Percentiles rank a stretch among this genome's conserved stretches.
Conservation (phyloP, 2,113 vertebrate species). For the Hylia prasina region DNA sequence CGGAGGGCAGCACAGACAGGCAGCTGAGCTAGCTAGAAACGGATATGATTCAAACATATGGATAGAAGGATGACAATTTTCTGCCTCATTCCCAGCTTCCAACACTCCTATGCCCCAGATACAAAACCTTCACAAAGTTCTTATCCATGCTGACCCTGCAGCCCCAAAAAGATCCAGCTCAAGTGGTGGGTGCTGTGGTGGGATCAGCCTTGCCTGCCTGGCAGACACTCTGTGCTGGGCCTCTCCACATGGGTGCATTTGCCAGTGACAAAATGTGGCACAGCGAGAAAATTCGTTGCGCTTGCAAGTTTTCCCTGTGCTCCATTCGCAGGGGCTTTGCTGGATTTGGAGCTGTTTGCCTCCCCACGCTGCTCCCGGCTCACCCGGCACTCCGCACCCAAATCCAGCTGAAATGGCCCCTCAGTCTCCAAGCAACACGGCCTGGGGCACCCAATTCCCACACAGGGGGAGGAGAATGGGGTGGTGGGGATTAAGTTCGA, state of each 20-base stretch:
- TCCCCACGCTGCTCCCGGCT: not conserved
- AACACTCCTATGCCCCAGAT: not conserved
- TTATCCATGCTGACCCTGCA: not conserved
- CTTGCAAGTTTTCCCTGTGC: not conserved
- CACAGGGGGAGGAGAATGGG: accelerated
- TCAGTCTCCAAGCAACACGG: not conserved
- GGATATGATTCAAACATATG: not conserved
- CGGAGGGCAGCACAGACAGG: not conserved
- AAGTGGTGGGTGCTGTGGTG: not conserved
- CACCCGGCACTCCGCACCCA: not conserved
- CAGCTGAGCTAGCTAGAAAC: not conserved
- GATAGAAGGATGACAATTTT: not conserved
- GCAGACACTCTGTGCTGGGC: not conserved
- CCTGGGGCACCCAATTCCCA: not conserved
- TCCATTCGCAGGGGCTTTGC: constrained; percentile 3
- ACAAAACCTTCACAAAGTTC: not conserved
- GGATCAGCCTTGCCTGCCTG: not conserved
- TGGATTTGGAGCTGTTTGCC: constrained; percentile 41
- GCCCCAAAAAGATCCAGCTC: accelerated
- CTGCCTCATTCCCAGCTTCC: not conserved
- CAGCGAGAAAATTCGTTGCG: not conserved
- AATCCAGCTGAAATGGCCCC: not conserved
- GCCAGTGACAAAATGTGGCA: constrained; percentile 56
- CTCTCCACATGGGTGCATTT: not conserved
- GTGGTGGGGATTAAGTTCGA: not conserved